Conservation (phyloP, 2,113 vertebrate genomes). For the Orycteropus afer region DNA sequence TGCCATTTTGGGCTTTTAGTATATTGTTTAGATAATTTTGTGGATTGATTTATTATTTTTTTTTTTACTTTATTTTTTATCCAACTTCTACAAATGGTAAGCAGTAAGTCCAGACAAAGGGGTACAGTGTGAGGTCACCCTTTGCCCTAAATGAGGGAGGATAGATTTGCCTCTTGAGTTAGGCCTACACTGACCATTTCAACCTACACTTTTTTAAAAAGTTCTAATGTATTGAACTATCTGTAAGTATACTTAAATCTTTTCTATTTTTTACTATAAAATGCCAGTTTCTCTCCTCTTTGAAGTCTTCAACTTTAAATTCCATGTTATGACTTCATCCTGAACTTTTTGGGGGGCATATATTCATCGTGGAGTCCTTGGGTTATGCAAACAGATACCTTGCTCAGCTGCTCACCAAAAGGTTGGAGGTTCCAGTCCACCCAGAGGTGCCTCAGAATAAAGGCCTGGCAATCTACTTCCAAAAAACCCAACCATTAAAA, state of each 20-base stretch:
- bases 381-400: no score
- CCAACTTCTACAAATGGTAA: neutral
- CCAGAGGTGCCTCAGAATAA: no score
- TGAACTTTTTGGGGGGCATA: constrained; percentile 59
- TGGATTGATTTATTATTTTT: neutral
- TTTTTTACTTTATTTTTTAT: neutral
- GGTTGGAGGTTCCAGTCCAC: no score
- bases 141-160: neutral
- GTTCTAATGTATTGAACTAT: constrained; percentile 88
- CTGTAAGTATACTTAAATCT: constrained; percentile 85
- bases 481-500: no score
- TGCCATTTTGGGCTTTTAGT: neutral
- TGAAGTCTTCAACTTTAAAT: constrained; percentile 92
- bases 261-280: constrained; percentile 91
- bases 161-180: neutral
- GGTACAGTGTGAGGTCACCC: neutral
- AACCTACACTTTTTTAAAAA: no score
- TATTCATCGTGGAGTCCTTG: no score
- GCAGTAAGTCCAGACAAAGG: neutral
- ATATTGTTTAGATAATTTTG: neutral
- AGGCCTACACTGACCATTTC: neutral
- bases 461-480: no score
- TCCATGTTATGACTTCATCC: constrained; percentile 91
- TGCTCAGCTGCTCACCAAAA: no score
- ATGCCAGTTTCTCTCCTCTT: constrained; percentile 91